Base-by-base conservation (phyloP, 2,888 invertebrate genomes). In the Caenorhabditis imperialis region DNA sequence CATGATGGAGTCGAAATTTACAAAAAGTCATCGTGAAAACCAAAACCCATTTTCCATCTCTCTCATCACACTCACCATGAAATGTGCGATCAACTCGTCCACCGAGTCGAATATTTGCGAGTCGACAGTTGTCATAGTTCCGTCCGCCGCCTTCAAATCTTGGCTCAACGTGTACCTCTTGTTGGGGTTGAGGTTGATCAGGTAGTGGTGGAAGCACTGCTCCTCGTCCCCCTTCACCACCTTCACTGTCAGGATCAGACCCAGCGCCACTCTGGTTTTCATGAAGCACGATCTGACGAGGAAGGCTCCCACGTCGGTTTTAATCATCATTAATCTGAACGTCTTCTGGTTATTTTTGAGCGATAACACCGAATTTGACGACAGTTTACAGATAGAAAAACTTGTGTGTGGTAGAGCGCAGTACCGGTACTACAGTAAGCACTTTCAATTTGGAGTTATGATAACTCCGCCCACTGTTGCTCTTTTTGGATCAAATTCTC, bases 271-370 rank as follows among this genome's bases (percentile, higher is more conserved):
- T 42, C 54, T 63, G 6, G 14, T 18, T 51, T 50, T 54, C 2
- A 67, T 23, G 10, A 73, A 57, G 16, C 37, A 40, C 10, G 73
- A 60, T 5, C 73, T 54, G 10, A 73, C 16, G 10, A 73, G 20
- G 40, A 48, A 73, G 4, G 47, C 44, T 18, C 73, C 73, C 7
- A 67, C 48, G 6, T 18, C 14, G 1, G 35, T 12, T 7, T 61
- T 61, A 18, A 54, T 61, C 73, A 73, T 67, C 30, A 73, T 12
- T 20, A 6, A 37, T 4, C 61, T 70, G 45, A 45, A 67, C n/a
- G n/a, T n/a, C n/a, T n/a, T n/a, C n/a, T n/a, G n/a, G n/a, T n/a
- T n/a, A n/a, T n/a, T n/a, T n/a, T n/a, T n/a, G n/a, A n/a, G n/a
- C n/a, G n/a, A n/a, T n/a, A n/a, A n/a, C n/a, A n/a, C n/a, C n/a